phyloP scores from a whole-genome alignment of 2,797 vertebrate species.

The Nannoperca obscura region DNA sequence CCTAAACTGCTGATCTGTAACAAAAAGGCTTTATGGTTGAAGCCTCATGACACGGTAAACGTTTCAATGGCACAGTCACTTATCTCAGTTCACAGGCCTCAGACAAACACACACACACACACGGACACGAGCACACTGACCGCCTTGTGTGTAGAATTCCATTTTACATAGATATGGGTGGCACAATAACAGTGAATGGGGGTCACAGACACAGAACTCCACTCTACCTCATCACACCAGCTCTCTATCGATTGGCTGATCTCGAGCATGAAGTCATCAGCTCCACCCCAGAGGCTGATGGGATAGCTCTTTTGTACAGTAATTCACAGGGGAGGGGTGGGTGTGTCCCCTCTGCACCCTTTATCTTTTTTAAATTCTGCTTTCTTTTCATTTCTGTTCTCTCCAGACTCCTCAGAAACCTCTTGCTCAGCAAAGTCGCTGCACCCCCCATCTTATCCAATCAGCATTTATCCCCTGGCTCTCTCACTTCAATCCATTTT shows the following conservation, averaged over 20 bases:
- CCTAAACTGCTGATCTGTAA: slow-evolving; percentile 51
- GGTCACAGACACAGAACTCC: slow-evolving; percentile 56
- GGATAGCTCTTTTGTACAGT: slow-evolving; percentile 61
- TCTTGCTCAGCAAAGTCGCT: slow-evolving; percentile 60
- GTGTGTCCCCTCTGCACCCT: slow-evolving; percentile 18
- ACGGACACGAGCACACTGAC: slow-evolving; percentile 24
- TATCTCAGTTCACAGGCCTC: slow-evolving; percentile 72
- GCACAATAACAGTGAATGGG: slow-evolving; percentile 62
- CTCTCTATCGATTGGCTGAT: slow-evolving; percentile 73
- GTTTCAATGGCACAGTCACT: slow-evolving; percentile 55
- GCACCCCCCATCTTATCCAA: slow-evolving; percentile 39
- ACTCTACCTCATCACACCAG: slow-evolving; percentile 48
- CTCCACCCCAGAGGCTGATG: slow-evolving; percentile 64
- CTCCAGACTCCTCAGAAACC: slow-evolving; percentile 43
- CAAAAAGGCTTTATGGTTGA: slow-evolving; percentile 52
- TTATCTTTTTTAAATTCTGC: slow-evolving; percentile 15
- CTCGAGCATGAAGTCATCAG: slow-evolving; percentile 67
- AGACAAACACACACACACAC: slow-evolving; percentile 14
- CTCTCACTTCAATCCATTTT: slow-evolving; percentile 37
- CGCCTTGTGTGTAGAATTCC: slow-evolving; percentile 39
- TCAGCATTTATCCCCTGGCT: slow-evolving; percentile 29
- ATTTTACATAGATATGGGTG: slow-evolving; percentile 63
- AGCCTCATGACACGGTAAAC: slow-evolving; percentile 50
- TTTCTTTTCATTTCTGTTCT: slow-evolving; percentile 40
- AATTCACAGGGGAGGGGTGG: slow-evolving; percentile 37